Base-by-base conservation (phyloP, 2,113 vertebrate species). In the Mesitornis unicolor region DNA sequence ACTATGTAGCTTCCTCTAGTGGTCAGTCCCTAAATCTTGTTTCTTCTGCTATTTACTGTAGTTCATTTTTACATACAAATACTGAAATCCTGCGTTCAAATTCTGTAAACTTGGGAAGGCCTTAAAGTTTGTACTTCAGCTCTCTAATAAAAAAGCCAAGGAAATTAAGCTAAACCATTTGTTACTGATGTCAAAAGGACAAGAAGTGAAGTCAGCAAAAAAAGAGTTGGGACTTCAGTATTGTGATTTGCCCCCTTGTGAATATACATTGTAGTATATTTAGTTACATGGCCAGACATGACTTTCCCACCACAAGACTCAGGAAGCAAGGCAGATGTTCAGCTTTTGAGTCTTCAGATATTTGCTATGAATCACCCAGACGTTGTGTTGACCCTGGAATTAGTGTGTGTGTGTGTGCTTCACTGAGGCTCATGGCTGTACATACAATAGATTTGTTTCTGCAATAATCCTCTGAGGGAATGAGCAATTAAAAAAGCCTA, bases 321-420 rank as follows among this genome's bases (percentile, higher is more conserved):
- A 70, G 71, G 79, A 90, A 95, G 60, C 51, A 92, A 93, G 73
- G 90, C 94, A 94, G 79, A 95, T 92, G 88, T 86, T 94, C 50
- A 83, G 45, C 50, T 83, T 92, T 84, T 87, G 84, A 93, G 36
- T 69, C 67, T 80, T 90, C 69, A 93, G 47, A 78, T 94, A 80
- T 47, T 93, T 86, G 42, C 75, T 77, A 33, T 45, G 42, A 77
- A 94, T 77, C 67, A 93, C 38, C 54, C 28, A 89, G 77, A 92
- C 76, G 80, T 81, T 35, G 18, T 57, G 92, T 84, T 84, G 68
- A 74, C 57, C 42, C 68, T 77, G 70, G 68, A 92, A 77, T 76
- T 80, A 16, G 16, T 31, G 24, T n/a, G 28, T 33, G 16, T 3
- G 1, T 20, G 7, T 20, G 7, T 43, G 2, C 57, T 91, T 93